These are phyloP conservation scores for Netelia fuscicornis DNA, from an alignment of 2,888 invertebrate genomes.

Conservation along the genomic window DNA sequence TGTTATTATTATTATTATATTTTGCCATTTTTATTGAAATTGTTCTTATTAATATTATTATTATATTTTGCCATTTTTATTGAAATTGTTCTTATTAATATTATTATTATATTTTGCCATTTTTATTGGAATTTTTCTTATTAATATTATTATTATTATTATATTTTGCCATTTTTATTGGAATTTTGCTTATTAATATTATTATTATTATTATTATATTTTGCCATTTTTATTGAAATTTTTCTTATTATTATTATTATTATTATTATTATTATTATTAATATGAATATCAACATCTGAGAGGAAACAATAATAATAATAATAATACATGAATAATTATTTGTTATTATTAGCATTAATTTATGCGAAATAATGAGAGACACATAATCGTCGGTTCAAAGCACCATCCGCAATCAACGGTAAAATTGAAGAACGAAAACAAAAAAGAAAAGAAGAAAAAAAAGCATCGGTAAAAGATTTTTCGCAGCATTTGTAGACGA, in stretches of 20 bases:
- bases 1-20: neutral
- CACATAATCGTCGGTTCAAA: neutral
- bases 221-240: too few relatives aligned
- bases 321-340: too few relatives aligned
- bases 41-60: neutral
- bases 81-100: neutral
- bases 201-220: neutral
- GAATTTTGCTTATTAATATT: neutral
- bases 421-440: conserved; percentile 9
- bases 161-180: too few relatives aligned
- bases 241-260: neutral
- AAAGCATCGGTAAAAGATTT: conserved; percentile 45
- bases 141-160: neutral
- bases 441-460: too few relatives aligned
- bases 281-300: too few relatives aligned
- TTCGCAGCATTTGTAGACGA: conserved; percentile 70
- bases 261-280: neutral
- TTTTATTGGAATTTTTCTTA: neutral
- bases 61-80: too few relatives aligned
- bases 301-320: neutral
- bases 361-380: neutral
- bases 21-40: too few relatives aligned
- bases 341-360: neutral
- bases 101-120: neutral
- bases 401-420: conserved; percentile 20